Conservation (phyloP, 2,113 vertebrate species). For the Fukomys damarensis region DNA sequence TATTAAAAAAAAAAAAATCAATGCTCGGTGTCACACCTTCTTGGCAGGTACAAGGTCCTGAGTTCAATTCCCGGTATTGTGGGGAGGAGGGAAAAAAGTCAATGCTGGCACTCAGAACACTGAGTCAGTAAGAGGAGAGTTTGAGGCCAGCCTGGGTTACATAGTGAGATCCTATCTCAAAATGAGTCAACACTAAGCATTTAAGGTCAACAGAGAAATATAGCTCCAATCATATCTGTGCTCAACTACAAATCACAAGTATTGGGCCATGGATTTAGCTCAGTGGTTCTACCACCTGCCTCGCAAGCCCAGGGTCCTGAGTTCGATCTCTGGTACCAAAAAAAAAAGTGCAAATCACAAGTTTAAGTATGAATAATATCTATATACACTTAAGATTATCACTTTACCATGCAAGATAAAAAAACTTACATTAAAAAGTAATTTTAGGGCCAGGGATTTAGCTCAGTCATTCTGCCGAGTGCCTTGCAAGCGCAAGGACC, state of each 20-base stretch:
- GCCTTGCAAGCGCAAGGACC: too few relatives aligned
- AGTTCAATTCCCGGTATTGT: too few relatives aligned
- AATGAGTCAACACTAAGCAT: background rate
- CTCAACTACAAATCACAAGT: conserved; percentile 38
- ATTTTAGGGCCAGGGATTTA: too few relatives aligned
- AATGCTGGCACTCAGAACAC: background rate
- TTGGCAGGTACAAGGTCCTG: too few relatives aligned
- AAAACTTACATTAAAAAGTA: background rate
- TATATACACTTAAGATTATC: background rate
- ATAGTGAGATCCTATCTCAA: background rate
- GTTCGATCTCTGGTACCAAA: too few relatives aligned
- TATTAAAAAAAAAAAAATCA: background rate
- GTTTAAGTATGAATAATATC: background rate
- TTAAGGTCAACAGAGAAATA: conserved; percentile 16
- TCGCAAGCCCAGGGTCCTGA: too few relatives aligned
- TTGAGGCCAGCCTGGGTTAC: background rate
- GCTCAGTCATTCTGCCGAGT: too few relatives aligned
- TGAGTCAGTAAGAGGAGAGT: background rate
- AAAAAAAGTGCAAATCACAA: conserved; percentile 42
- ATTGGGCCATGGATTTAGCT: too few relatives aligned
- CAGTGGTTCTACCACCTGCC: too few relatives aligned
- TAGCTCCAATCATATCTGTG: background rate
- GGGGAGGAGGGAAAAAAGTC: background rate
- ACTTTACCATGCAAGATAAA: background rate
- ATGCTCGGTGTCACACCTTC: too few relatives aligned